Evolutionary conservation across 1,140 invertebrate species (phyloP), one percentile per base, ranked within the genome.

Genomic region (Chrysomallon squamiferum): DNA sequence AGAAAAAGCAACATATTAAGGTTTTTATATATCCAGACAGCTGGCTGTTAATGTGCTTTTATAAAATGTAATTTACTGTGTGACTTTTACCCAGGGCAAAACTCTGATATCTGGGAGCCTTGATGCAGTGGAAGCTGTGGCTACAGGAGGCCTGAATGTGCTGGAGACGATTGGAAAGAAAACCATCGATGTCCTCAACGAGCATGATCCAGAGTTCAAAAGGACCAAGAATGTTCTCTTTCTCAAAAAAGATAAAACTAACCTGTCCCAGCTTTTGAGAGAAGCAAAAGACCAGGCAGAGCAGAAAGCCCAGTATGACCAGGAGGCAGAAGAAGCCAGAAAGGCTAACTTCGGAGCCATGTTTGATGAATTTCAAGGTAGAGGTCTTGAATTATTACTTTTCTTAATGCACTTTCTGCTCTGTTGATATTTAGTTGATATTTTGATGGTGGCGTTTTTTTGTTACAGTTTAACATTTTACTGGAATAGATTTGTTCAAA

Each of bases 111-210:
- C 90, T 27, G 92, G 93, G 32, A 92, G 94, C 52, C 86, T 96
- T 29, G 94, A 95, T 83, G 95, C 94, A 0, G 84, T 96, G 56
- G 95, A 97, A 41, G 67, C 91, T 87, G 91, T 96, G 1, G 89
- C 96, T 63, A 88, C 90, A 20, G 92, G 93, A 32, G 92, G 94
- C 54, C 85, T 96, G 25, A 94, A 95, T 82, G 95, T 95, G 0
- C 83, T 97, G 59, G 95, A 97, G 83, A 91, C 91, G 0, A 93
- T 97, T 74, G 95, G 95, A 0, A 95, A 95, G 77, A 96, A 96
- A 80, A 96, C 95, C 0, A 94, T 96, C 90, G 92, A 94, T 81
- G 93, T 95, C 3, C 84, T 96, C 2, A 93, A 95, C 85, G 94
- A 95, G 64, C 93, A 93, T 65, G 94, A 96, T 85, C 93, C 94